These are phyloP conservation scores for Falco naumanni DNA, from an alignment of 2,797 vertebrate species.

Conservation along the genomic window DNA sequence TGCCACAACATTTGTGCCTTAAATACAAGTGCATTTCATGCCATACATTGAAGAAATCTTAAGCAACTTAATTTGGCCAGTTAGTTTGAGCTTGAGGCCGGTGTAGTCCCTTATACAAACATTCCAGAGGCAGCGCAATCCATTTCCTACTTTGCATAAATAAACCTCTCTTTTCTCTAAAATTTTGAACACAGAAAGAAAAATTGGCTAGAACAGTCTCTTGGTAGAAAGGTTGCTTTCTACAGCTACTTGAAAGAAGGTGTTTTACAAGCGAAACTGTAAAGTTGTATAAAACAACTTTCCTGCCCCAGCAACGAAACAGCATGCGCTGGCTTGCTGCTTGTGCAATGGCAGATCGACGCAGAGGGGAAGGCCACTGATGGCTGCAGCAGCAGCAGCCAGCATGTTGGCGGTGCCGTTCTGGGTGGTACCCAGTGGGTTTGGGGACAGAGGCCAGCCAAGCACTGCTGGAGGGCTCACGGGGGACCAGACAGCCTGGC, in stretches of 20 bases:
- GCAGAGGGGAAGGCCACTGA: neutral
- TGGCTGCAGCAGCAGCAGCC: neutral
- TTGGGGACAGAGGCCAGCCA: neutral
- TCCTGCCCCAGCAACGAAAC: neutral
- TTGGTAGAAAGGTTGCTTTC: conserved; percentile 6
- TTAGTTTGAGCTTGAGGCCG: neutral
- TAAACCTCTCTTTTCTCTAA: neutral
- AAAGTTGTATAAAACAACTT: neutral
- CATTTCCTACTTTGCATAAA: neutral
- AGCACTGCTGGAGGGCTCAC: neutral
- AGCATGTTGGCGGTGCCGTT: accelerated
- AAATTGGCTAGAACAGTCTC: neutral
- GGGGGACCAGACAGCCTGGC: neutral
- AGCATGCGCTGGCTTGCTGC: neutral
- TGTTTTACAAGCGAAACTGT: conserved; percentile 25
- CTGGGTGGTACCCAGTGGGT: neutral
- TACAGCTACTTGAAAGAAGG: neutral
- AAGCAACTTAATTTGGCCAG: neutral
- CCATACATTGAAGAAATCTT: neutral
- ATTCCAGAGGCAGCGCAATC: neutral
- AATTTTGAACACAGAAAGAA: neutral
- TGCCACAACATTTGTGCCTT: neutral
- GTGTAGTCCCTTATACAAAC: neutral
- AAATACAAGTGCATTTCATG: neutral
- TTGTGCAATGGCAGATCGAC: accelerated